Evolutionary conservation across 2,888 invertebrate species (phyloP), one percentile per base, ranked within the genome.

Genomic region (Psococerastis gibbosa): DNA sequence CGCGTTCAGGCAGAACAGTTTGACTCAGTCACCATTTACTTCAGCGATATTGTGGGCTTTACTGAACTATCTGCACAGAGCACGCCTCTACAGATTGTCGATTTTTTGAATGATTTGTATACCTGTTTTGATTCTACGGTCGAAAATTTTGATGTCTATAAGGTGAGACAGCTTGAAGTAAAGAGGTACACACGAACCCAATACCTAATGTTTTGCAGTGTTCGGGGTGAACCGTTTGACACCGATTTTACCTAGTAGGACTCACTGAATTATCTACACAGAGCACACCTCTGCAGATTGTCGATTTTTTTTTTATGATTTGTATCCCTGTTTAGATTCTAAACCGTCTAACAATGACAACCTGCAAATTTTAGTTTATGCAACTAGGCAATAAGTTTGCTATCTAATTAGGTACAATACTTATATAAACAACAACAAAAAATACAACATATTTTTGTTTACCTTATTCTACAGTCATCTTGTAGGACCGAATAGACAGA

Each of bases 111-210:
- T 59, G 91, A 91, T 61, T 68, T 94, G 32, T 94, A 94, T 64
- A 92, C 92, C 2, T 80, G 84, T 54, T 94, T 94, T 56, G 94
- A 94, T 60, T 87, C 88, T 1, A 91, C 88, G 49, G 79, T 94
- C 54, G 89, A 85, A 54, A 78, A 83, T 59, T 92, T 83, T 56
- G 87, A 91, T 55, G 88, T 88, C 0, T 89, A 89, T 62, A 95
- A 95, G 68, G 91, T 91, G 43, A 16, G 38, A n/a, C n/a, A n/a
- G n/a, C n/a, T n/a, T n/a, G n/a, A n/a, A n/a, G n/a, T n/a, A n/a
- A n/a, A n/a, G n/a, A n/a, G n/a, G n/a, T n/a, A n/a, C n/a, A n/a
- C n/a, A n/a, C n/a, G n/a, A n/a, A n/a, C n/a, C n/a, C n/a, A n/a
- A n/a, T n/a, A n/a, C n/a, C n/a, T n/a, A n/a, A n/a, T n/a, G n/a